phyloP scores from a whole-genome alignment of 2,888 invertebrate genomes.

The Aleiodes alternator region DNA sequence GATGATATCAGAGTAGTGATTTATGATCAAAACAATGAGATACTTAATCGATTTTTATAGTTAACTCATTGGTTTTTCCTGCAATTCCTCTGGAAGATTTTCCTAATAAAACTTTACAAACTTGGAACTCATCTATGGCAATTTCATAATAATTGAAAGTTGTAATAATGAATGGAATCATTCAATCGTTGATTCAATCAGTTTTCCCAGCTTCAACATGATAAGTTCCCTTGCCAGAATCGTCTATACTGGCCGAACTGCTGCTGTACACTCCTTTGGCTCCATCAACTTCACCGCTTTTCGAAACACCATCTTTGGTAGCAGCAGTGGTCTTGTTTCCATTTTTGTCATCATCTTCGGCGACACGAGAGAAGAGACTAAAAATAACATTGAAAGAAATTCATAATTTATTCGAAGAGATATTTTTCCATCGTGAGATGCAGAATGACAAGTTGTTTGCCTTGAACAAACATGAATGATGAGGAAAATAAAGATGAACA shows the following conservation, averaged over 20 bases:
- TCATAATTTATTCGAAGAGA: slow-evolving; percentile 1
- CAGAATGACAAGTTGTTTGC: background rate
- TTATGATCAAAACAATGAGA: background rate
- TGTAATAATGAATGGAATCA: background rate
- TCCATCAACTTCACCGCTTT: slow-evolving; percentile 74
- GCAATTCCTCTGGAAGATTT: background rate
- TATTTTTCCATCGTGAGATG: background rate
- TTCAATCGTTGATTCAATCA: slow-evolving; percentile 39
- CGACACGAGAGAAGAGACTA: slow-evolving; percentile 73
- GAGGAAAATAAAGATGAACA: background rate
- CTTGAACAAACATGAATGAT: background rate
- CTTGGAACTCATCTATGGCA: background rate
- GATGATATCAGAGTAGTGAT: background rate
- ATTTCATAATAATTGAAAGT: background rate
- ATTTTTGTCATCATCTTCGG: slow-evolving; percentile 65
- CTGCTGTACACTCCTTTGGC: slow-evolving; percentile 77
- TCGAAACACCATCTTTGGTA: slow-evolving; percentile 40
- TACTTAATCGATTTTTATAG: no score
- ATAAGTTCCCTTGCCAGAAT: slow-evolving; percentile 76
- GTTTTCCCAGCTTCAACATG: slow-evolving; percentile 76
- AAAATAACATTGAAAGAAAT: slow-evolving; percentile 38
- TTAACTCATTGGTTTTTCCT: background rate
- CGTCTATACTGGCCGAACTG: slow-evolving; percentile 75
- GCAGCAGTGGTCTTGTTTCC: background rate
- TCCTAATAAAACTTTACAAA: background rate